Evolutionary conservation across 2,797 vertebrate genomes (phyloP), one percentile per base, ranked within the genome.

Genomic region (Clarias laeviceps): DNA sequence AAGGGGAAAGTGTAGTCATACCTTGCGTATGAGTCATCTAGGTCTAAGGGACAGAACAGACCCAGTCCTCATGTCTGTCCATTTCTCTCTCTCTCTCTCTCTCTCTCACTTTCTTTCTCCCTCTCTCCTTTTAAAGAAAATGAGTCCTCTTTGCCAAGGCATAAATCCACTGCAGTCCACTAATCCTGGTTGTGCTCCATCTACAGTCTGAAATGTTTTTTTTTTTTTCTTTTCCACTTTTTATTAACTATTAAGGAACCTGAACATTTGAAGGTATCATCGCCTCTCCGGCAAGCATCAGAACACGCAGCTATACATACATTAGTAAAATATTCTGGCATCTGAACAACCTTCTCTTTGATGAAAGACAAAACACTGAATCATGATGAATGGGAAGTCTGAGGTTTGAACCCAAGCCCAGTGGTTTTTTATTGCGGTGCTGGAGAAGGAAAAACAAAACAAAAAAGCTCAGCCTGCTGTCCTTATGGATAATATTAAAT

Each of bases 81-180:
- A 27, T 20, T 1, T 9, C 8, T 29, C 64, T 5, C 93, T 59
- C 82, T 64, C 69, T 56, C 50, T 76, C 8, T 4, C 50, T 85
- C 61, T 86, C 89, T 88, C 50, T 1, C n/a, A 45, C 22, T 37
- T 4, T 24, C 29, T 27, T 45, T 80, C 72, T 70, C 74, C 29
- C 83, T 83, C 84, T 76, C 83, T 82, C 82, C 87, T 89, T 88
- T 89, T 90, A 82, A 90, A 89, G 87, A 64, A 87, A 86, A 87
- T 32, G n/a, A 34, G 73, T 74, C 40, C 40, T 50, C 57, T 64
- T 84, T 15, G 82, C 85, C 88, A 90, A 86, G 86, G 61, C 22
- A 80, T 40, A 88, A 86, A 84, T 76, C 62, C 37, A 5, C 27
- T 37, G 11, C 65, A 61, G 56, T 65, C 78, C 82, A 64, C 61